Base-by-base conservation (phyloP, 2,113 vertebrate genomes). In the Corythaixoides concolor region DNA sequence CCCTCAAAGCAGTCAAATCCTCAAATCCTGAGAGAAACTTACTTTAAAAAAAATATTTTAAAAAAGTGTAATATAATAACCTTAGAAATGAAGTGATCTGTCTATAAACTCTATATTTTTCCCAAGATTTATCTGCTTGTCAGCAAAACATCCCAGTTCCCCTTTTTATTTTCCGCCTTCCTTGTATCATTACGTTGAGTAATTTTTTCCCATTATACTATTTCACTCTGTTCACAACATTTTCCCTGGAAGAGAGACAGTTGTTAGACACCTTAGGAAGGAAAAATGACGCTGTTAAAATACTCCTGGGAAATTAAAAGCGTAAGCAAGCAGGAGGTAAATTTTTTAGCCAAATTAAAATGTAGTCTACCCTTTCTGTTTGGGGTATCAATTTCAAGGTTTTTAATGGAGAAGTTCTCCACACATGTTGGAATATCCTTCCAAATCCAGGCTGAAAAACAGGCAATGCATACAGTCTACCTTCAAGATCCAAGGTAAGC, bases 391-490 rank as follows among this genome's bases (percentile, higher is more conserved):
- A 13, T 91, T 94, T 90, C 74, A 79, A 62, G 33, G 64, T 58
- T 95, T 96, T 89, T 74, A 89, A 83, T 2, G n/a, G 19, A 90
- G 49, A 89, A 93, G 83, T 85, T 86, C 39, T 85, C 55, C 43
- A 78, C 2, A 2, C 27, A 13, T 55, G n/a, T 49, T 88, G 45
- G 45, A 91, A 88, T 45, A 89, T 33, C 72, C 47, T 92, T 86
- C 43, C 72, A 81, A 90, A 87, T 55, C 41, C 22, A 69, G 56
- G 47, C 70, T 94, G 66, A 64, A 63, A 85, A 93, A 77, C 0
- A 81, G 52, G 41, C 53, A 82, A 87, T 11, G 55, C n/a, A 27
- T 28, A 26, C 16, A 91, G 59, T 11, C n/a, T 64, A 28, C 24
- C 78, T 53, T 24, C 63, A 76, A 88, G 41, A 72, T 30, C 62